Evolutionary conservation across 2,113 vertebrate species (phyloP).

Genomic region (Thalassoma bifasciatum): DNA sequence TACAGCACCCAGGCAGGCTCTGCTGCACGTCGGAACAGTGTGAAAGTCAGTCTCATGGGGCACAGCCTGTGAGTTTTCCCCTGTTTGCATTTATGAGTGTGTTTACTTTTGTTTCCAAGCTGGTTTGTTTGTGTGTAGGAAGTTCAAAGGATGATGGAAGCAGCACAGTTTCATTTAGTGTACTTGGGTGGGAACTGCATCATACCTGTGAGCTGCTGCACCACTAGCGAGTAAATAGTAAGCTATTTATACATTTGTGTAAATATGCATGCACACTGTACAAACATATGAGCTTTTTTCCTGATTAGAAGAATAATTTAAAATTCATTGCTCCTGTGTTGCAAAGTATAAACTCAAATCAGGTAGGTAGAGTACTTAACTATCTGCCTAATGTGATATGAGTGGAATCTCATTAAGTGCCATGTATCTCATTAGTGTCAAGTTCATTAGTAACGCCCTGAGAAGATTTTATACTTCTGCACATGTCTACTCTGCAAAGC

Average conservation of each 20-base stretch:
- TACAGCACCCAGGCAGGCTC: slow-evolving; percentile 25
- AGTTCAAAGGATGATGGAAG: slow-evolving; percentile 51
- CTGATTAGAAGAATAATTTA: neutral
- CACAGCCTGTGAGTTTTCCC: slow-evolving; percentile 19
- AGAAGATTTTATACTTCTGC: neutral
- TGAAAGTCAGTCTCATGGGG: neutral
- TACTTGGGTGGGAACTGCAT: slow-evolving; percentile 41
- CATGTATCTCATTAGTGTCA: slow-evolving; percentile 15
- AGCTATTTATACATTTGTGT: slow-evolving; percentile 9
- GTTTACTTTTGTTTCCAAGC: slow-evolving; percentile 62
- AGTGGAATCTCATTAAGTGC: neutral
- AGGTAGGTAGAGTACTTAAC: neutral
- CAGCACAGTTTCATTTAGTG: slow-evolving; percentile 33
- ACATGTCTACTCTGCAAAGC: neutral
- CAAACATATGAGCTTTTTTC: neutral
- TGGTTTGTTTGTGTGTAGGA: slow-evolving; percentile 53
- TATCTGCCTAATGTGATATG: slow-evolving; percentile 1
- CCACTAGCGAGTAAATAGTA: slow-evolving; percentile 18
- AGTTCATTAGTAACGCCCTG: slow-evolving; percentile 9
- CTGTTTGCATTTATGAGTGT: slow-evolving; percentile 20
- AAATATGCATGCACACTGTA: neutral
- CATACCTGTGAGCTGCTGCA: slow-evolving; percentile 22
- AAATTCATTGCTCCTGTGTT: neutral
- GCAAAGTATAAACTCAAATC: neutral
- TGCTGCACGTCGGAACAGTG: slow-evolving; percentile 32